Evolutionary conservation across 2,797 vertebrate species (phyloP), one percentile per base, ranked within the genome.

Genomic region (Poecilia picta): DNA sequence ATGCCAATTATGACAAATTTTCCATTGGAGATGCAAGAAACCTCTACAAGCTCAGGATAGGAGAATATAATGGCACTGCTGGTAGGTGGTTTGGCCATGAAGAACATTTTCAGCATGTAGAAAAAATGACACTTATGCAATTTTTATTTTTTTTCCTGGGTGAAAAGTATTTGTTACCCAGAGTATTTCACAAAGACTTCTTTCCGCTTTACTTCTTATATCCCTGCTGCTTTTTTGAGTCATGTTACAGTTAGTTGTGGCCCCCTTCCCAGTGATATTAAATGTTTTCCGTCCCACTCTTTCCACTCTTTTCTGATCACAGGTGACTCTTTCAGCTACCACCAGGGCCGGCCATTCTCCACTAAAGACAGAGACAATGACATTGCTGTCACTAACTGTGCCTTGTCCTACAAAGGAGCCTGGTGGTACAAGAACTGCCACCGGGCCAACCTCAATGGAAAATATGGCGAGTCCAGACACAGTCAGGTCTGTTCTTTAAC

Each of bases 401-500:
- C 98, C 88, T 95, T 97, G 95, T 99, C 98, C 7, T 99, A 99
- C 94, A 99, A 99, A 95, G 98, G 98, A 80, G 98, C 98, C 7
- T 99, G 98, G 98, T 99, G 98, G 98, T 99, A 98, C 47, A 99
- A 99, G 95, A 99, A 99, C 94, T 99, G 98, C 92, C 98, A 99
- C 90, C 96, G 98, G 75, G 98, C 97, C 86, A 99, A 99, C 93
- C 98, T 99, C 92, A 99, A 99, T 0, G 98, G 98, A 87, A 99
- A 99, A 93, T 99, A 99, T 0, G 98, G 98, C 31, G 98, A 99
- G 91, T 98, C 98, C 89, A 96, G 97, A 89, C 98, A 99, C 95
- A 99, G 98, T 77, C 98, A 99, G 98, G 98, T 99, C 91, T 95
- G 96, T 75, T 43, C 20, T 41, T 10, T n/a, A 7, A 33, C 10